Percentiles rank a stretch among this genome's conserved stretches.
These are phyloP conservation scores for Ctenoplectra terminalis DNA, from an alignment of 1,140 invertebrate genomes.

Conservation along the genomic window DNA sequence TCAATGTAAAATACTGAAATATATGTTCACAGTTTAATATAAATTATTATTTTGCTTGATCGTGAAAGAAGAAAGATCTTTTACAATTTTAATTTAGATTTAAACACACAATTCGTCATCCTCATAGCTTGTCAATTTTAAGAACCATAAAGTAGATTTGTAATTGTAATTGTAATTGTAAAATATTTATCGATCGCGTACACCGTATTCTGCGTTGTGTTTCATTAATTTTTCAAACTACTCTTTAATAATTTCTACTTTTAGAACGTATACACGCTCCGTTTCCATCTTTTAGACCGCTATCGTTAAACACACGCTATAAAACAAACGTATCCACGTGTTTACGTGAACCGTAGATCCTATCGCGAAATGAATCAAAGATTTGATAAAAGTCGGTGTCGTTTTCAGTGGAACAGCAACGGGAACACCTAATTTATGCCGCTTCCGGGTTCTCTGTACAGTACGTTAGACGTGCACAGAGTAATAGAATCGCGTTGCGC, in stretches of 20 bases:
- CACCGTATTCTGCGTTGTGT: too few relatives aligned
- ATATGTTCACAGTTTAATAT: too few relatives aligned
- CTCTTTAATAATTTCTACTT: not conserved
- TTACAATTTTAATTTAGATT: too few relatives aligned
- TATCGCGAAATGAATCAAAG: not conserved
- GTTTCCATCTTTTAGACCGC: not conserved
- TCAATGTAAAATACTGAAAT: too few relatives aligned
- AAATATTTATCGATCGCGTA: too few relatives aligned
- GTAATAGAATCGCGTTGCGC: slow-evolving; percentile 40
- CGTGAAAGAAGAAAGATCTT: too few relatives aligned
- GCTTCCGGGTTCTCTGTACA: slow-evolving; percentile 42
- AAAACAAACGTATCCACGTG: not conserved
- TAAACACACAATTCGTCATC: too few relatives aligned
- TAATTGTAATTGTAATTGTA: too few relatives aligned
- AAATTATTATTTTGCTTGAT: too few relatives aligned
- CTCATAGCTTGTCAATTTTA: too few relatives aligned
- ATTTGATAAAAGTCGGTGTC: slow-evolving; percentile 25
- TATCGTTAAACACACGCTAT: not conserved
- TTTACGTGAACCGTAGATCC: not conserved
- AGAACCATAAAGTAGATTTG: too few relatives aligned
- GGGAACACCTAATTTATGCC: slow-evolving; percentile 1
- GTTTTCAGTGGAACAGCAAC: slow-evolving; percentile 28
- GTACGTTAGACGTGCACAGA: slow-evolving; percentile 55
- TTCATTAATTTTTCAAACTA: too few relatives aligned
- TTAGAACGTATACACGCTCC: not conserved